Base-by-base conservation (phyloP, 2,797 vertebrate species). In the Anisognathus igniventris region DNA sequence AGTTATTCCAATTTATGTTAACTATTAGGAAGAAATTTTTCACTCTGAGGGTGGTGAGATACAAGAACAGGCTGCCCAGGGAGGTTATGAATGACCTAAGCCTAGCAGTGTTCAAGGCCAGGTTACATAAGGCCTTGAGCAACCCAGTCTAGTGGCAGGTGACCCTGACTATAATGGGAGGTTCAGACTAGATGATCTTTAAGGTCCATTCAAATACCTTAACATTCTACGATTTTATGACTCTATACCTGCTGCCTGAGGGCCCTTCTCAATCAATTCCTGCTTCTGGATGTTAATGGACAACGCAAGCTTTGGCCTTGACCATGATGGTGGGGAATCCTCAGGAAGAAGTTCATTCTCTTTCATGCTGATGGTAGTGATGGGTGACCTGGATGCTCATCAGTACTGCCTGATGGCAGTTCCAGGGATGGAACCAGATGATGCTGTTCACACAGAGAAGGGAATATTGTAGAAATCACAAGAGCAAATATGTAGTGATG, bases 401-500 rank as follows among this genome's bases (percentile, higher is more conserved):
- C 8, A 3, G 35, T 3, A 0, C 37, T 58, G 39, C 39, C 3
- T 3, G 54, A 37, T n/a, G n/a, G n/a, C n/a, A n/a, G n/a, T n/a
- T n/a, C 23, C 51, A 62, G 8, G 25, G 28, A 9, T 8, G 7
- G 58, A 54, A 62, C 31, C 19, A 14, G 37, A 33, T 62, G 24
- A 20, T 10, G 12, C 15, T 11, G 2, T 54, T 76, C 16, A 16
- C 73, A 74, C 58, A 48, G 44, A 33, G 71, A 70, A 92, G 73
- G 39, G 31, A 51, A 27, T n/a, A 9, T 14, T 15, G 37, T 37
- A 62, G 66, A 66, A 89, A 76, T 57, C 64, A 64, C 85, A 66
- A 54, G 61, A 44, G 73, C 5, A 13, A 66, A 73, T 5, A 2
- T 8, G 39, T 12, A 14, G 72, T 66, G 67, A 37, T 50, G 45